Evolutionary conservation across 1,140 invertebrate species (phyloP).

Genomic region (Amyelois transitella): DNA sequence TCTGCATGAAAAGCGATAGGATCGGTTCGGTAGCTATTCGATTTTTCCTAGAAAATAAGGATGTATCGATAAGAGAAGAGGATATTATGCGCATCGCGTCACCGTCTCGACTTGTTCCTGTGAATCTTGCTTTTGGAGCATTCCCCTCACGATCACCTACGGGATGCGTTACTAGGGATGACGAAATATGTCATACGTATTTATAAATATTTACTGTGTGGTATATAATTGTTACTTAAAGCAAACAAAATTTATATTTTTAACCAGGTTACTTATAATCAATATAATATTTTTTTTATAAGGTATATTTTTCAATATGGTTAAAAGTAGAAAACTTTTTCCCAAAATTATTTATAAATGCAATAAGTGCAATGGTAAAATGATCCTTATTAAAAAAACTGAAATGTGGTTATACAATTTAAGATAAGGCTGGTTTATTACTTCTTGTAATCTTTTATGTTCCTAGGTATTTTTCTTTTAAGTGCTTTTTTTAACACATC

Average conservation of each 20-base stretch:
- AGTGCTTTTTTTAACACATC: not conserved
- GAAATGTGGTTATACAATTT: too few species aligned
- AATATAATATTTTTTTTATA: too few species aligned
- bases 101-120: constrained; percentile 34
- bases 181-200: constrained; percentile 3
- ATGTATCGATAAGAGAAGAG: constrained; percentile 27
- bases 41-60: constrained; percentile 10
- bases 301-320: too few species aligned
- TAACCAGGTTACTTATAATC: not conserved
- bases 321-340: too few species aligned
- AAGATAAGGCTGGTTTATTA: too few species aligned
- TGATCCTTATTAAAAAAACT: too few species aligned
- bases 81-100: constrained; percentile 42
- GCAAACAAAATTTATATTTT: not conserved
- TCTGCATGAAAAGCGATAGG: not conserved
- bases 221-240: not conserved
- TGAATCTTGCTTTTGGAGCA: constrained; percentile 26
- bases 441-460: too few species aligned
- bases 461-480: too few species aligned
- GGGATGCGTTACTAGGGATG: constrained; percentile 39
- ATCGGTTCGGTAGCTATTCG: not conserved
- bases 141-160: constrained; percentile 51
- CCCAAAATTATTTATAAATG: too few species aligned
- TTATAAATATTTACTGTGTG: too few species aligned
- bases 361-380: too few species aligned